A percentile compares a stretch with the other conserved stretches of the same genome.
These are phyloP conservation scores for Tridacna gigas DNA, from an alignment of 2,888 invertebrate species.

Conservation along the genomic window DNA sequence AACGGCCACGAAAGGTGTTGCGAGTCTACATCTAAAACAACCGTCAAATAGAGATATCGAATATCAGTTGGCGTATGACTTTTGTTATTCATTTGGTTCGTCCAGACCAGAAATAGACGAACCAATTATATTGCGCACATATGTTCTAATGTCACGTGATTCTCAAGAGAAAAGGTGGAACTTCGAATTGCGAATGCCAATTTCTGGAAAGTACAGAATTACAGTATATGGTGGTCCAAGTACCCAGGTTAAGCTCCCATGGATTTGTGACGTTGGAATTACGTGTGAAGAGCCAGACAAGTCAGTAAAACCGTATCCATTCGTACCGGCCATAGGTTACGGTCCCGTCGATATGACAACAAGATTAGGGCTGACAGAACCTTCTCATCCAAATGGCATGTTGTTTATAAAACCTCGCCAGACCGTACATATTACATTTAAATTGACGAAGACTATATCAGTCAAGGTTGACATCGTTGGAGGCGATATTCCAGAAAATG, in stretches of 20 bases:
- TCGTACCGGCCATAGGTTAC: slow-evolving; percentile 50
- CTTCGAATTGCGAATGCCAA: slow-evolving; percentile 62
- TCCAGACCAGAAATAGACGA: slow-evolving; percentile 46
- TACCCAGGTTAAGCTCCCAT: slow-evolving; percentile 40
- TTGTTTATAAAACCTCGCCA: slow-evolving; percentile 59
- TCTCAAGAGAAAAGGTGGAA: slow-evolving; percentile 47
- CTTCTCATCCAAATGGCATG: slow-evolving; percentile 59
- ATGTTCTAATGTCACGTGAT: slow-evolving; percentile 57
- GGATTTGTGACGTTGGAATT: slow-evolving; percentile 54
- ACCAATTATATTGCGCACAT: slow-evolving; percentile 45
- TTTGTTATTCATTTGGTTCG: slow-evolving; percentile 45
- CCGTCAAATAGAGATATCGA: slow-evolving; percentile 43
- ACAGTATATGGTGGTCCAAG: slow-evolving; percentile 58
- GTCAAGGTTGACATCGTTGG: slow-evolving; percentile 46
- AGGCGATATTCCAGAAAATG: slow-evolving; percentile 24
- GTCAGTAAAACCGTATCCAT: slow-evolving; percentile 50
- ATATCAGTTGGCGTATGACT: slow-evolving; percentile 56
- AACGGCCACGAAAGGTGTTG: slow-evolving; percentile 54
- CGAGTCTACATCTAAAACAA: slow-evolving; percentile 44
- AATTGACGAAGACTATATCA: slow-evolving; percentile 34
- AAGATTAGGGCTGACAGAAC: slow-evolving; percentile 42
- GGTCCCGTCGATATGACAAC: slow-evolving; percentile 60
- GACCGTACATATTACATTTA: slow-evolving; percentile 58
- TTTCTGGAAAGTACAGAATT: slow-evolving; percentile 60
- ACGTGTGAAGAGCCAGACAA: slow-evolving; percentile 19